Conservation (phyloP, 2,888 invertebrate species). For the Xanthia togata region DNA sequence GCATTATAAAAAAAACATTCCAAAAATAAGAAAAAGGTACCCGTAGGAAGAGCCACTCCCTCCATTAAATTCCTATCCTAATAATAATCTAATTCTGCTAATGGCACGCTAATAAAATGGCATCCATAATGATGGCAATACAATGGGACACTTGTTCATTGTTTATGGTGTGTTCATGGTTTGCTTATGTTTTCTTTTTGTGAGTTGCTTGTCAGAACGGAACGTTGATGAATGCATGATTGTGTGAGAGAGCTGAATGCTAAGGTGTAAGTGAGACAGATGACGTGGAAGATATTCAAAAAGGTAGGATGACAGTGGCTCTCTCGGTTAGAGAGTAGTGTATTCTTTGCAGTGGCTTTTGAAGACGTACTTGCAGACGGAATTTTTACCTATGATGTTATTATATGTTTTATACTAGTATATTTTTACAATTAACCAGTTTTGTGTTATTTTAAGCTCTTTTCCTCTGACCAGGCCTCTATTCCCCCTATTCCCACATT, state of each 20-base stretch:
- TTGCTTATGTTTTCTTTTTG: background rate
- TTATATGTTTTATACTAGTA: background rate
- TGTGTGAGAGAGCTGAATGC: background rate
- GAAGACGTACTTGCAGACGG: too few species aligned
- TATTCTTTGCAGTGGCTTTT: background rate
- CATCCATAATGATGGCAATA: slow-evolving; percentile 7
- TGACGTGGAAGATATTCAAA: background rate
- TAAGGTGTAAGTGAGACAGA: background rate
- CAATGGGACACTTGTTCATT: slow-evolving; percentile 38
- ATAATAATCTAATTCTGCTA: slow-evolving; percentile 56
- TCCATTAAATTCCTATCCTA: slow-evolving; percentile 33
- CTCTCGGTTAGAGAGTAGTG: too few species aligned
- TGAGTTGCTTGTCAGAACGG: background rate
- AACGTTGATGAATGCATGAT: background rate
- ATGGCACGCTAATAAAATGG: slow-evolving; percentile 49
- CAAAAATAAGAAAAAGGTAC: background rate
- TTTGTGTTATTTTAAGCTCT: background rate
- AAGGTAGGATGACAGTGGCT: background rate
- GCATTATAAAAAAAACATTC: background rate
- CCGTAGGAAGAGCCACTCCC: slow-evolving; percentile 18
- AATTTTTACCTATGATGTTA: background rate
- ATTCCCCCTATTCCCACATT: too few species aligned
- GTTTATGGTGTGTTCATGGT: slow-evolving; percentile 31
- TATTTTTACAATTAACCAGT: background rate
- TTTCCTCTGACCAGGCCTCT: background rate